Evolutionary conservation across 2,888 invertebrate species (phyloP), one percentile per base, ranked within the genome.

Genomic region (Brenthis daphne): DNA sequence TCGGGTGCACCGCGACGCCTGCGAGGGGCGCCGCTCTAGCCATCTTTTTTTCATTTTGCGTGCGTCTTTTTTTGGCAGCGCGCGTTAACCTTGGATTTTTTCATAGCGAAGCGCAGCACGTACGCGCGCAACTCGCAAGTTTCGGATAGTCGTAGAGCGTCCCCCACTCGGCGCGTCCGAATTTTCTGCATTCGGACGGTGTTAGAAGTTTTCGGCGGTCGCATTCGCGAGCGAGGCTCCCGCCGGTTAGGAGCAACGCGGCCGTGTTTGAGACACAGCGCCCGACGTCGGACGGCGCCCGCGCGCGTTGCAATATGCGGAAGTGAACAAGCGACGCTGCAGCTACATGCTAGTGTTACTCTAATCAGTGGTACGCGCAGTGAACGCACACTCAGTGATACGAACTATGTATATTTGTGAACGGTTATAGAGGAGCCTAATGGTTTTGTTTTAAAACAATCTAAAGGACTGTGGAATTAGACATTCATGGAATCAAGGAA

Each of bases 21-120:
- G 82, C 83, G 82, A 84, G 89, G 88, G 84, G 90, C 86, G 84
- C 87, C 84, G 84, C 85, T 88, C 89, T 89, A 87, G 88, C 89
- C 87, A 85, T 89, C 89, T 88, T 90, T 89, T 89, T 81, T 90
- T 87, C 85, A 89, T 90, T 90, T 89, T 88, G 92, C 88, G 90
- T 90, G 90, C 89, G 92, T 92, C 92, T 92, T 92, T 92, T 92
- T 92, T 92, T 90, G 92, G 92, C 92, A 91, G 84, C 91, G 90
- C 89, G 89, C 86, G 88, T 87, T 92, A 91, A 91, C 92, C 92
- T 92, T 92, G 92, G 88, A 87, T 88, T 92, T 92, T 89, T 92
- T 92, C 90, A 90, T 90, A 90, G 89, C 88, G 86, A 88, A 89
- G 90, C 90, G 90, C 81, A 89, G 92, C 92, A 92, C 90, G 92